Conservation (phyloP, 2,888 invertebrate species). For the Parasteatoda lunata region DNA sequence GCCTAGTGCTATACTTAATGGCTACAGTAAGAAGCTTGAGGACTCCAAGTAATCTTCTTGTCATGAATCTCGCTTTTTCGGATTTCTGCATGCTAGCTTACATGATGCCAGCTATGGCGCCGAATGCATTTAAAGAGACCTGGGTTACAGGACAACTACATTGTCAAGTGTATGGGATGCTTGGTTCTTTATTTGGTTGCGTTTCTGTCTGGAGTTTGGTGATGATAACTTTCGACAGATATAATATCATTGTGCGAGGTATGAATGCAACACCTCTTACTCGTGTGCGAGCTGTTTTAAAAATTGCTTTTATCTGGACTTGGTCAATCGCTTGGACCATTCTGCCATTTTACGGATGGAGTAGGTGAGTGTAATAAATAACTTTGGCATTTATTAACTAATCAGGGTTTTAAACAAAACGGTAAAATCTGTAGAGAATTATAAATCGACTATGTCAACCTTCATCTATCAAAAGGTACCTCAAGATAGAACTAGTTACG, state of each 20-base stretch:
- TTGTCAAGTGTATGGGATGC: slow-evolving; percentile 77
- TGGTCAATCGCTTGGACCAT: slow-evolving; percentile 87
- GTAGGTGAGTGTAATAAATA: slow-evolving; percentile 58
- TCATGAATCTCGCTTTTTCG: slow-evolving; percentile 92
- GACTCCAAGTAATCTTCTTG: slow-evolving; percentile 81
- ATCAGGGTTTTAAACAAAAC: no score
- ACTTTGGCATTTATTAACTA: no score
- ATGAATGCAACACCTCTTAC: slow-evolving; percentile 90
- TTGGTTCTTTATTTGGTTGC: slow-evolving; percentile 90
- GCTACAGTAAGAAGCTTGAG: slow-evolving; percentile 78
- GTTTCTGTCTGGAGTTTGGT: slow-evolving; percentile 95
- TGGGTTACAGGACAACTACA: slow-evolving; percentile 84
- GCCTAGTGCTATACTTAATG: slow-evolving; percentile 84
- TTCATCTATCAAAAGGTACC: no score
- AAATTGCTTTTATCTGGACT: slow-evolving; percentile 86
- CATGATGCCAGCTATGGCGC: slow-evolving; percentile 87
- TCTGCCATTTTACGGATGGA: slow-evolving; percentile 86
- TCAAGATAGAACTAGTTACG: no score
- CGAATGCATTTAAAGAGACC: slow-evolving; percentile 86
- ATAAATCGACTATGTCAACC: no score
- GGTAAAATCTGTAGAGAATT: no score
- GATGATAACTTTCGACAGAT: slow-evolving; percentile 91
- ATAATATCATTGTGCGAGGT: slow-evolving; percentile 93
- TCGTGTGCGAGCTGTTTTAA: slow-evolving; percentile 84
- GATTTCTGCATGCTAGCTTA: slow-evolving; percentile 91